Evolutionary conservation across 2,113 vertebrate species (phyloP).

Genomic region (Pelecanoides urinatrix): DNA sequence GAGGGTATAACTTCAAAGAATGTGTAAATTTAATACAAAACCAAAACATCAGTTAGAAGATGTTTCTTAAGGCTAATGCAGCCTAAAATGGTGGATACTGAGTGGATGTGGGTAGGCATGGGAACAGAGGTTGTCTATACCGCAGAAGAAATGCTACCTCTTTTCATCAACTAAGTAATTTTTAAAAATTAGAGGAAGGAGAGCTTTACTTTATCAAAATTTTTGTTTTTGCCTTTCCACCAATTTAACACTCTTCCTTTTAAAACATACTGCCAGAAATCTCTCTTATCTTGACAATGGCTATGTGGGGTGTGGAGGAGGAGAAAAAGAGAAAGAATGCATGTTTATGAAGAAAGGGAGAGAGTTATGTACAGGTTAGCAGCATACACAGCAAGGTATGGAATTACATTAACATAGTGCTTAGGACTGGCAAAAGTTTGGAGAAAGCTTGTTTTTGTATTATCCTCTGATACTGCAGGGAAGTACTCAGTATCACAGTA

Average conservation of each 20-base stretch:
- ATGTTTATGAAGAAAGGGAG: not conserved
- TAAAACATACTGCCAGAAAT: not conserved
- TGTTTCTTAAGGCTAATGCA: slow-evolving; percentile 42
- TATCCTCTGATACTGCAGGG: not conserved
- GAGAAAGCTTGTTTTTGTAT: not conserved
- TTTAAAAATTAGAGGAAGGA: not conserved
- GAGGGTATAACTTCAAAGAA: slow-evolving; percentile 36
- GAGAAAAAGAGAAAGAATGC: not conserved
- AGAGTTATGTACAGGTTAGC: not conserved
- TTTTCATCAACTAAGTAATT: slow-evolving; percentile 14
- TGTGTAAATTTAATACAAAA: slow-evolving; percentile 51
- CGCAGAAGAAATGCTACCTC: not conserved
- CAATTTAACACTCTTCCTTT: not conserved
- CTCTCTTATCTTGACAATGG: not conserved
- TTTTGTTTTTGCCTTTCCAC: not conserved
- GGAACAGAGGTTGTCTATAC: not conserved
- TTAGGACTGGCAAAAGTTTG: not conserved
- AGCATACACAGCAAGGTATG: not conserved
- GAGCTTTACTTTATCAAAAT: not conserved
- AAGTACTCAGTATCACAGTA: not conserved
- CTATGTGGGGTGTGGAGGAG: not conserved
- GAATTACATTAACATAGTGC: not conserved
- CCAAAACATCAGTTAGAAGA: slow-evolving; percentile 47
- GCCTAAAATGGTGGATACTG: not conserved
- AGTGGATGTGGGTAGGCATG: not conserved